Evolutionary conservation across 2,797 vertebrate genomes (phyloP).

Genomic region (Chloroceryle amazona): DNA sequence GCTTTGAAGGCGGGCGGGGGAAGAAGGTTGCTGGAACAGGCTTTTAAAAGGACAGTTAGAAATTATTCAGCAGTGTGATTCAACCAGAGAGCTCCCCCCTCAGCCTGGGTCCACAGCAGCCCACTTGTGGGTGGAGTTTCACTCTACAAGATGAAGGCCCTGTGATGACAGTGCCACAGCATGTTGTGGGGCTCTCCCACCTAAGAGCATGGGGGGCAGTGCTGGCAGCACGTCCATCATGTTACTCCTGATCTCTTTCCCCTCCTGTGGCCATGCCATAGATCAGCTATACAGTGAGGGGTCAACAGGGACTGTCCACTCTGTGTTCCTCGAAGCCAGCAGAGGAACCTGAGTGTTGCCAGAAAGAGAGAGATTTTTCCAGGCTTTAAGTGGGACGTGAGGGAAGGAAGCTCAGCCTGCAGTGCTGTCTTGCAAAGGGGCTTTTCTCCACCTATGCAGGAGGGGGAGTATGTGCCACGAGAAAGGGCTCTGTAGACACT

Average conservation of each 20-base stretch:
- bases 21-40: background rate
- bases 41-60: background rate
- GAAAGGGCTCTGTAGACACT: background rate
- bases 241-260: background rate
- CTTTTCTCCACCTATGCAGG: background rate
- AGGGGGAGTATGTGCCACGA: background rate
- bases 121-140: background rate
- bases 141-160: background rate
- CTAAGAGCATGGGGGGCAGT: background rate
- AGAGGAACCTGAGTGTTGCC: fast-evolving
- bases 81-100: background rate
- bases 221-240: fast-evolving
- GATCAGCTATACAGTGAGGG: background rate
- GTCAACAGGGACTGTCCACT: fast-evolving
- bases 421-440: background rate
- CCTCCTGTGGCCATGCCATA: fast-evolving
- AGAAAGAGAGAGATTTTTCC: background rate
- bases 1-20: background rate
- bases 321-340: background rate
- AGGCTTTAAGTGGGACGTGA: background rate
- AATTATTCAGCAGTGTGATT: background rate
- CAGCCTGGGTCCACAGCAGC: background rate
- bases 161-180: background rate
- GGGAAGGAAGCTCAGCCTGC: background rate
- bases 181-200: fast-evolving